Conservation (phyloP, 2,888 invertebrate species). For the Trichopoda pennipes region DNA sequence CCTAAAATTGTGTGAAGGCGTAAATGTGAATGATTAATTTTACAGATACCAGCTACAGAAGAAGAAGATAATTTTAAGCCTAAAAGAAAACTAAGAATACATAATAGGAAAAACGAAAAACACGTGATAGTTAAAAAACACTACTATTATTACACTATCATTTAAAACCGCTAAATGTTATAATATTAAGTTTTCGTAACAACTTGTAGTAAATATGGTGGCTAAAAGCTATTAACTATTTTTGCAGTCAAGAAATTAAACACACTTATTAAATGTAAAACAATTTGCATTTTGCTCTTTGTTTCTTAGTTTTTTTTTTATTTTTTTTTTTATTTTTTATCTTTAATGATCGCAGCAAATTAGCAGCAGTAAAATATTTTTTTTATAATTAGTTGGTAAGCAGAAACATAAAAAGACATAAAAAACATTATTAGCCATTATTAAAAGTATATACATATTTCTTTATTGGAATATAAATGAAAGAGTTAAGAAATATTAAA, state of each 20-base stretch:
- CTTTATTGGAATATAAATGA: no score
- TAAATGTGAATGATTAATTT: slow-evolving; percentile 76
- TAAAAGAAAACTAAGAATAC: background rate
- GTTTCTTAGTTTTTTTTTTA: background rate
- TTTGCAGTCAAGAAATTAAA: slow-evolving; percentile 40
- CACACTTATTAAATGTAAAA: slow-evolving; percentile 58
- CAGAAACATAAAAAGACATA: background rate
- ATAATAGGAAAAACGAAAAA: background rate
- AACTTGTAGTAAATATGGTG: slow-evolving; percentile 16
- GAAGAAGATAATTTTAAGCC: slow-evolving; percentile 25
- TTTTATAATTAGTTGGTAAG: slow-evolving; percentile 35
- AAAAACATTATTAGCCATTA: slow-evolving; percentile 10
- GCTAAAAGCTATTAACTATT: slow-evolving; percentile 27
- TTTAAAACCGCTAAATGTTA: slow-evolving; percentile 77
- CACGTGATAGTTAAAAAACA: slow-evolving; percentile 20
- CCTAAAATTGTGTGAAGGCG: slow-evolving; percentile 59
- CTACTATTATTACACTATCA: slow-evolving; percentile 66
- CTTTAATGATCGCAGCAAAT: slow-evolving; percentile 64
- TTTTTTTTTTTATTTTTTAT: slow-evolving; percentile 21
- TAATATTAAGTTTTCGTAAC: slow-evolving; percentile 72
- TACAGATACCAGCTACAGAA: slow-evolving; percentile 46
- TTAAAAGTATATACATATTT: background rate
- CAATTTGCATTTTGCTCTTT: slow-evolving; percentile 34
- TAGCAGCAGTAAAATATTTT: slow-evolving; percentile 61
- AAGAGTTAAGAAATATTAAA: no score